phyloP scores from a whole-genome alignment of 1,140 invertebrate species.

The Bombus fervidus region DNA sequence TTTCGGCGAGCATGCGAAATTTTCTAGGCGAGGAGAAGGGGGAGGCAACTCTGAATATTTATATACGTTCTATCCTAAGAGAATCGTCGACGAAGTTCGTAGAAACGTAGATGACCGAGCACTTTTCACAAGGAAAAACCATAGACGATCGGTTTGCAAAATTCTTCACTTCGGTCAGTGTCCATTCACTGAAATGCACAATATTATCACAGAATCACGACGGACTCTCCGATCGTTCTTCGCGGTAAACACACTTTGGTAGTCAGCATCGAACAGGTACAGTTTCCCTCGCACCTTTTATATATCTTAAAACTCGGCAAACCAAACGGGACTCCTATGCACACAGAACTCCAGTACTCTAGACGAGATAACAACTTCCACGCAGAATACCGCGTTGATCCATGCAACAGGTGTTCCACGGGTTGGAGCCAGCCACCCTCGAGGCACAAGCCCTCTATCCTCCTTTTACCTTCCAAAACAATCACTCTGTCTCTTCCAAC shows the following conservation, averaged over 20 bases:
- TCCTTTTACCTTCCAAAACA: too few species aligned
- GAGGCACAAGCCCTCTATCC: background rate
- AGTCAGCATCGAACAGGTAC: background rate
- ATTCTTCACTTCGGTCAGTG: background rate
- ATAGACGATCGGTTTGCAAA: background rate
- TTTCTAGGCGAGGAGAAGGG: too few species aligned
- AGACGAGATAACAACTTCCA: too few species aligned
- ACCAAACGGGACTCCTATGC: background rate
- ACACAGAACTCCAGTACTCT: background rate
- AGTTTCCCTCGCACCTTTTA: background rate
- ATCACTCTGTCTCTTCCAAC: background rate
- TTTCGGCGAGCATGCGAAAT: too few species aligned
- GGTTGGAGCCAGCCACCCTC: background rate
- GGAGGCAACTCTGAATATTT: background rate
- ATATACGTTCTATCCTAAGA: background rate
- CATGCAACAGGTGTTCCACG: constrained; percentile 35
- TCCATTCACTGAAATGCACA: background rate
- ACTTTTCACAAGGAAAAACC: background rate
- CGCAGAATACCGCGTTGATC: background rate
- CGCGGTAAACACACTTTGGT: constrained; percentile 6
- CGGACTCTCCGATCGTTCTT: background rate
- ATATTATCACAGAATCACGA: constrained; percentile 3
- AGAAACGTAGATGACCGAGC: background rate
- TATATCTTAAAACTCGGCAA: background rate
- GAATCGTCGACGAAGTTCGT: background rate